phyloP scores from a whole-genome alignment of 2,888 invertebrate species.

The Diloba caeruleocephala region DNA sequence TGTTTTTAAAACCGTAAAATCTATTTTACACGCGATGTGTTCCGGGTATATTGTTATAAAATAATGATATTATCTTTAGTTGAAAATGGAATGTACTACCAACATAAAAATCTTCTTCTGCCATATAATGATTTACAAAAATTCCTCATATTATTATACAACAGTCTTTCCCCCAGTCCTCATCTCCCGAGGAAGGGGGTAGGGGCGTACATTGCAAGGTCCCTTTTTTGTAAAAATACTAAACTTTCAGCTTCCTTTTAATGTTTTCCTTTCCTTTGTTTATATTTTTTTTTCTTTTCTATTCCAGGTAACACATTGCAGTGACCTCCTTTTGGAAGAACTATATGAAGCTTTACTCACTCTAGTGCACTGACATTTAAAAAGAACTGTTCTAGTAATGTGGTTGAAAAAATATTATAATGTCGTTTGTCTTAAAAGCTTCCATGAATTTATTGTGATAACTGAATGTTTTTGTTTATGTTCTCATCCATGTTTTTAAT shows the following conservation, averaged over 20 bases:
- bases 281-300: constrained; percentile 11
- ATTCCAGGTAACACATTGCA: constrained; percentile 46
- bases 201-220: too few relatives aligned
- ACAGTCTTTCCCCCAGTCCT: too few relatives aligned
- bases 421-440: background rate
- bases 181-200: too few relatives aligned
- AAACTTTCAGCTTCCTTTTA: background rate
- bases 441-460: constrained; percentile 7
- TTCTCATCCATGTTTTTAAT: constrained; percentile 2
- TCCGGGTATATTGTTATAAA: too few relatives aligned
- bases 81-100: too few relatives aligned
- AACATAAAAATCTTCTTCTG: too few relatives aligned
- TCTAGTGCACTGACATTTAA: constrained; percentile 17
- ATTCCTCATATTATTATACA: too few relatives aligned
- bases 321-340: constrained; percentile 14
- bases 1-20: too few relatives aligned
- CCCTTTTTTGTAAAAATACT: too few relatives aligned
- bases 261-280: background rate
- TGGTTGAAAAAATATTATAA: background rate
- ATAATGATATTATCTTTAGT: too few relatives aligned
- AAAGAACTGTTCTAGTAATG: constrained; percentile 1
- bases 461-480: constrained; percentile 6
- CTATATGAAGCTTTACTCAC: constrained; percentile 8
- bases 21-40: too few relatives aligned
- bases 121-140: too few relatives aligned